Evolutionary conservation across 1,140 invertebrate genomes (phyloP), one percentile per base, ranked within the genome.

Genomic region (Diachasmimorpha longicaudata): DNA sequence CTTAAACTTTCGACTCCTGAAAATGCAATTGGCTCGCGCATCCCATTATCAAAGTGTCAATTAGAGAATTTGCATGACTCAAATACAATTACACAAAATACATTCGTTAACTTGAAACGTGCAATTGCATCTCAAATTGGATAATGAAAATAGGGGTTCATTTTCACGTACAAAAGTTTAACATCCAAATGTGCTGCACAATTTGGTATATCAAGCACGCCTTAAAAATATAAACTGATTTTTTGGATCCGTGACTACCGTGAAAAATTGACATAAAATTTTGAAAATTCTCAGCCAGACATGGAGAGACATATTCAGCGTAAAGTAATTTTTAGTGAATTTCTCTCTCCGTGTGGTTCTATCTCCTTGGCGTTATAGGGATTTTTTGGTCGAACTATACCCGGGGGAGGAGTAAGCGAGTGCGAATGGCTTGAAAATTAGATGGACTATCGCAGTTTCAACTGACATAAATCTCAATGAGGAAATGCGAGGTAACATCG

Each of bases 381-480:
- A 46, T 70, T 46, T n/a, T 11, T 52, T 52, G 48, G 31, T 39
- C 9, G 19, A 70, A 46, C 16, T 70, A 19, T 21, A 19, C 25
- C n/a, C 16, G 31, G 6, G 39, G 31, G n/a, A 8, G 67, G 16
- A 39, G 44, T 42, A 70, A 70, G 39, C 44, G 44, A 46, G 37
- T 46, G 69, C n/a, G 37, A 46, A 48, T 16, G 6, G 42, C 39
- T 21, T 52, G 70, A 71, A 71, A 71, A 71, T 71, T 71, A 71
- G 23, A 71, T 71, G 44, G 42, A 71, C 55, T 71, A 16, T 71
- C 70, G 11, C 70, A 71, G 42, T 31, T 31, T 21, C 23, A 55
- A 71, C 70, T 71, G 44, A 55, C 46, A 25, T 71, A 71, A 71
- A 71, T 71, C 44, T 71, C 44, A 71, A 52, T 71, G n/a, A 70